phyloP scores from a whole-genome alignment of 2,113 vertebrate genomes.

The Cyphomyrus plagiostoma region DNA sequence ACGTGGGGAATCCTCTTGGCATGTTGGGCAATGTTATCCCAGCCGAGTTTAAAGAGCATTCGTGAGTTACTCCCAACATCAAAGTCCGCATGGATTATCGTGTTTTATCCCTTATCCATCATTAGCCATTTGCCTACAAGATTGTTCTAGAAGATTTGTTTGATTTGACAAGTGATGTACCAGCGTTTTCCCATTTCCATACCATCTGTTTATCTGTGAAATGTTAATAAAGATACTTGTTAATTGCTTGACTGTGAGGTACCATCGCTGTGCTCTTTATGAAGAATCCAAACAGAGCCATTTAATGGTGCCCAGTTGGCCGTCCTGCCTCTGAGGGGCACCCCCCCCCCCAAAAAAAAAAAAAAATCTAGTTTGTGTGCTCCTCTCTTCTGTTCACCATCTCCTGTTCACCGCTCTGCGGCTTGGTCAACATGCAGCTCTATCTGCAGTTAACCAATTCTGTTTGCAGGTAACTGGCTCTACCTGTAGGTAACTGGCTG shows the following conservation, averaged over 20 bases:
- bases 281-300: conserved; percentile 21
- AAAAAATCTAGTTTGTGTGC: neutral
- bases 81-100: neutral
- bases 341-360: neutral
- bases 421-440: too few relatives aligned
- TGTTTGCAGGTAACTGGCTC: neutral
- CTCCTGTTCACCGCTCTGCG: too few relatives aligned
- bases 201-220: conserved; percentile 34
- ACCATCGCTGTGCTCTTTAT: conserved; percentile 22
- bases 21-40: neutral
- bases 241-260: conserved; percentile 29
- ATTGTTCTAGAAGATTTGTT: conserved; percentile 8
- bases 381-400: neutral
- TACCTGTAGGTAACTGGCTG: too few relatives aligned
- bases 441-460: too few relatives aligned
- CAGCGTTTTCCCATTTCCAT: neutral
- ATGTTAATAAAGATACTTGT: conserved; percentile 31
- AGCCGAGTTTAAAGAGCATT: neutral
- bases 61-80: neutral
- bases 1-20: neutral
- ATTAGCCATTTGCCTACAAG: neutral
- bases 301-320: neutral
- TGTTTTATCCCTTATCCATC: neutral
- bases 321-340: conserved; percentile 10
- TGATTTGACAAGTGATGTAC: conserved; percentile 6